Base-by-base conservation (phyloP, 2,113 vertebrate genomes). In the Pygoscelis adeliae region DNA sequence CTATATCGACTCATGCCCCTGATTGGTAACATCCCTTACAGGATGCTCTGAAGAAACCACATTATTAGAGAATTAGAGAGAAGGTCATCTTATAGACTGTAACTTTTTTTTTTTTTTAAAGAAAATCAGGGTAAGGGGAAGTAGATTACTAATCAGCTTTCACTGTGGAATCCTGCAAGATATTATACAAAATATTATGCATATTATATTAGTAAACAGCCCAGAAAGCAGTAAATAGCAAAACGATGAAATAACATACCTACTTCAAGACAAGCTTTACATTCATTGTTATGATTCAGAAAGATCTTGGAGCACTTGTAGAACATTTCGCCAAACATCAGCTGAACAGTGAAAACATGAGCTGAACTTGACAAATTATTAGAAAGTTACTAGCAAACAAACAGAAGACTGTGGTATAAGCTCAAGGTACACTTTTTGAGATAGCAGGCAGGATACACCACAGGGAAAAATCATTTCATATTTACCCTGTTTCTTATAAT, bases 1-100 rank as follows among this genome's bases (percentile, higher is more conserved):
- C 6, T 56, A 16, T 2, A 52, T 7, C 0, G 1, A 30, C 14
- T 50, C 1, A 0, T 26, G 12, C 1, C 21, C 11, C 3, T 30
- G 2, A 15, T 23, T 29, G 5, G 15, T 59, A 72, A 44, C 17
- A 80, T 6, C 15, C 27, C 17, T 87, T 69, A 34, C 10, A 40
- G 11, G 16, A n/a, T 30, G 11, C 40, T 74, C 65, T 78, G 42
- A 78, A 70, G 47, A 89, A 89, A 47, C 8, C 10, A 69, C 9
- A n/a, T 5, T 49, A 56, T 34, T 53, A 26, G 15, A 58, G 15
- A 73, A 69, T 36, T 34, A 79, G 32, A 73, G 42, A 71, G 15
- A 46, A 62, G 3, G 2, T n/a, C 2, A 13, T 15, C 13, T 73
- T 66, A 63, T 3, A 67, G 9, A 32, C 6, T 36, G 2, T 3